Conservation (phyloP, 2,113 vertebrate genomes). For the Cathartes aura region DNA sequence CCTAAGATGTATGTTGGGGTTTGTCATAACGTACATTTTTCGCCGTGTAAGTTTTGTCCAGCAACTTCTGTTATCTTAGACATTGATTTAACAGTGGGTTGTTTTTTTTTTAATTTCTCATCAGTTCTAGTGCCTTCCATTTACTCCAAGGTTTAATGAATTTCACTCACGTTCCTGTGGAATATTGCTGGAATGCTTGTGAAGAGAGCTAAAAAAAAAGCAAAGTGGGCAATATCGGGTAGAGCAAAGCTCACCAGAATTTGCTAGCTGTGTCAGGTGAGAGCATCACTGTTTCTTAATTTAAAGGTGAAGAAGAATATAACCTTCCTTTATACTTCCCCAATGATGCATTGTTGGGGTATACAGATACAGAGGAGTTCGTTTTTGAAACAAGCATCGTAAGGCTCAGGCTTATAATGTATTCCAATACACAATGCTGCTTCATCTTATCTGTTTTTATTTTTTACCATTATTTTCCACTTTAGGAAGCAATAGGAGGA, state of each 20-base stretch:
- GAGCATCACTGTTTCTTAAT: not conserved
- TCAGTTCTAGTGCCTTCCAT: conserved; percentile 7
- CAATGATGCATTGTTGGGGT: not conserved
- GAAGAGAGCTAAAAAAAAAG: not conserved
- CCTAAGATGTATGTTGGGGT: not conserved
- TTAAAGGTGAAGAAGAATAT: not conserved
- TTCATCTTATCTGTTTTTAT: conserved; percentile 47
- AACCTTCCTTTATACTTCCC: not conserved
- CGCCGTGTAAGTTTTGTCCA: not conserved
- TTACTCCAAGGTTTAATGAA: not conserved
- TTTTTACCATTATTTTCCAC: conserved; percentile 61
- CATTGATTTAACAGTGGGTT: not conserved
- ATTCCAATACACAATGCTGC: conserved; percentile 10
- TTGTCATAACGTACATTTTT: not conserved
- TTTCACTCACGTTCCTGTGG: not conserved
- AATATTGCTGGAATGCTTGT: not conserved
- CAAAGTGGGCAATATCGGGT: not conserved
- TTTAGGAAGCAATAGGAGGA: conserved; percentile 60
- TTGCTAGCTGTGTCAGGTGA: conserved; percentile 7
- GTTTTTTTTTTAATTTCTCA: not conserved
- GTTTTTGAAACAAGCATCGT: not conserved
- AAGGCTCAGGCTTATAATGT: not conserved
- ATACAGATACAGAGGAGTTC: not conserved
- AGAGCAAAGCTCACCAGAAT: not conserved
- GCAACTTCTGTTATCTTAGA: not conserved